Evolutionary conservation across 2,113 vertebrate species (phyloP).

Genomic region (Smithornis capensis): DNA sequence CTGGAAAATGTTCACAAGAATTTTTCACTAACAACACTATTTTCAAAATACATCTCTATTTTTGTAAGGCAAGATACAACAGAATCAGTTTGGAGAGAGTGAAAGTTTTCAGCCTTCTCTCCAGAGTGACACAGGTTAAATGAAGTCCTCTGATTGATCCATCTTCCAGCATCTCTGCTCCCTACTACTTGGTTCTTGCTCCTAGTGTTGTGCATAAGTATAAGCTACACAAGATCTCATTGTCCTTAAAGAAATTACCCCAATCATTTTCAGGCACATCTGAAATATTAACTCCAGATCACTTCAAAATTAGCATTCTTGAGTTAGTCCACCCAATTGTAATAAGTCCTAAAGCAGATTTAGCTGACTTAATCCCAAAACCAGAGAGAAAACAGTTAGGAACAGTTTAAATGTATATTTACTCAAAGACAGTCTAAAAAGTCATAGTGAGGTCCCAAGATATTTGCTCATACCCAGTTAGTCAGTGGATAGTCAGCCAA

Average conservation of each 20-base stretch:
- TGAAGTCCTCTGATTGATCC: background rate
- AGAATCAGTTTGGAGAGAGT: background rate
- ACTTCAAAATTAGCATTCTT: background rate
- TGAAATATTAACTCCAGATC: background rate
- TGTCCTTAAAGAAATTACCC: background rate
- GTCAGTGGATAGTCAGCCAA: background rate
- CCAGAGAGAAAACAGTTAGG: background rate
- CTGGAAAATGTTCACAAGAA: background rate
- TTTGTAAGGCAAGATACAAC: background rate
- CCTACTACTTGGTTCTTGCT: background rate
- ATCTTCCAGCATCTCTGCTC: background rate
- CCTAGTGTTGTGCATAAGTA: background rate
- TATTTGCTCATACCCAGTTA: background rate
- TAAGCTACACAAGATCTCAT: accelerated
- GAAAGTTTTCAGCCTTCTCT: background rate
- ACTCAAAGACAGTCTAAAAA: background rate
- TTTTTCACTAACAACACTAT: background rate
- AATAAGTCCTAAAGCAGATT: background rate
- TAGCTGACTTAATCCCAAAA: background rate
- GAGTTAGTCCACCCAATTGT: background rate
- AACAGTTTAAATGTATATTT: background rate
- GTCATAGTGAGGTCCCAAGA: background rate
- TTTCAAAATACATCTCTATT: background rate
- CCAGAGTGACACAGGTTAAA: background rate
- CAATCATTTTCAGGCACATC: background rate